A percentile compares a stretch with the other conserved stretches of the same genome.
Evolutionary conservation across 2,113 vertebrate species (phyloP).

Genomic region (pig (Sus scrofa)): T2T-Sscrofa CM000828.6:21857001-21857500

Average conservation of each 20-base stretch:
- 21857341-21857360: background rate
- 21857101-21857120: background rate
- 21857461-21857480: background rate
- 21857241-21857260: background rate
- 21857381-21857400: background rate
- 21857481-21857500: background rate
- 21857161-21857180: background rate
- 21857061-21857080: accelerated
- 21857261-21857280: background rate
- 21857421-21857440: background rate
- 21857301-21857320: background rate
- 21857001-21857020: background rate
- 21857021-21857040: background rate
- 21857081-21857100: background rate
- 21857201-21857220: background rate
- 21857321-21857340: background rate
- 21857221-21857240: background rate
- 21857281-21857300: background rate
- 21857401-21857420: background rate
- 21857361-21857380: background rate
- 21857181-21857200: background rate
- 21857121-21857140: background rate
- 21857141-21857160: background rate
- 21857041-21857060: background rate
- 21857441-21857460: background rate